Base-by-base conservation (phyloP, 1,140 invertebrate species). In the Druon quercuslanigerum region DNA sequence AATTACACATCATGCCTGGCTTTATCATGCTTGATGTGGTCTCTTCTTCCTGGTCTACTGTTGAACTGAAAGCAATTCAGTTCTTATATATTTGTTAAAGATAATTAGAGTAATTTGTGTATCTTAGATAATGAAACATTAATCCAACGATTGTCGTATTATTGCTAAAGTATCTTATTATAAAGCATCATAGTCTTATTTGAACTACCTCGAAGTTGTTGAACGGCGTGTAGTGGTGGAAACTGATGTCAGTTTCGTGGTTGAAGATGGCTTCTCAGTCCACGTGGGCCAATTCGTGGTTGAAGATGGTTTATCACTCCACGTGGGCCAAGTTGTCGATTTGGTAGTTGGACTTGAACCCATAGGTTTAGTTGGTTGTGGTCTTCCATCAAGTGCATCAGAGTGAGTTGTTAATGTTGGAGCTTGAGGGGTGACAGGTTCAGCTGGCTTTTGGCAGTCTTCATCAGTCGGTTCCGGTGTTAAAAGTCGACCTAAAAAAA, bases 361-460 rank as follows among this genome's bases (percentile, higher is more conserved):
- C 33, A 91, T 89, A 3, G 93, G 90, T 17, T 87, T 91, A 0
- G 89, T 90, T 0, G 89, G 90, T 46, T 78, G 83, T 0, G 81
- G 86, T 50, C 71, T 84, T 25, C 85, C 84, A 71, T 88, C 86
- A 51, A 89, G 78, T 1, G 90, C 87, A 71, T 91, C 87, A 13
- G 82, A 86, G 57, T 91, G 87, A 9, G 95, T 94, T 0, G 95
- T 96, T 74, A 95, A 91, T 1, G 93, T 93, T 6, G 95, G 95
- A 2, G 96, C 93, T 51, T 93, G 82, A 0, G 96, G 96, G 2
- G 96, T 96, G 0, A 94, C 90, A 0, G 94, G 94, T 72, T 93
- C 88, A 0, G 93, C 87, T 16, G 96, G 95, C 82, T 93, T 92
- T 17, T 93, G 91, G 84, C 96, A 96, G 80, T 92, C 89, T 50